Conservation (phyloP, 2,797 vertebrate species). For the Alca torda region DNA sequence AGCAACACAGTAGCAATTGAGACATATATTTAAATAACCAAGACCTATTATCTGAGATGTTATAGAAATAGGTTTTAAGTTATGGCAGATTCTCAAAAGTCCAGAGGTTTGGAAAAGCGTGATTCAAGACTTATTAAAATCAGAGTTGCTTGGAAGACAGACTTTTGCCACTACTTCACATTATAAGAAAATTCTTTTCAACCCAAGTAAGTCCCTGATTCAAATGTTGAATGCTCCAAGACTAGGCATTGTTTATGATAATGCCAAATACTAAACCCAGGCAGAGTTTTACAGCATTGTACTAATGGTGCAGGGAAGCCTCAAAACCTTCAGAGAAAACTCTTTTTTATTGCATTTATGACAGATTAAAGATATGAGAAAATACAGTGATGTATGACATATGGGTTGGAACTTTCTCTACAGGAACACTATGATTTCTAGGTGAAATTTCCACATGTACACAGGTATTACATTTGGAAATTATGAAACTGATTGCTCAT, state of each 20-base stretch:
- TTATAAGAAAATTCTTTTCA: background rate
- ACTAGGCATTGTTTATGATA: constrained; percentile 13
- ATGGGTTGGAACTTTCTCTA: background rate
- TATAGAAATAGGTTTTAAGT: background rate
- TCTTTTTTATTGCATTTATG: background rate
- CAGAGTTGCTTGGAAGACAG: background rate
- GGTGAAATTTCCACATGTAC: background rate
- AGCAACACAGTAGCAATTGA: background rate
- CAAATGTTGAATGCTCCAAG: background rate
- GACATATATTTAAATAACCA: background rate
- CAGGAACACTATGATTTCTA: background rate
- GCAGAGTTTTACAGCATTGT: background rate
- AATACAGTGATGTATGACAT: background rate
- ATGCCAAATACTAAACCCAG: background rate
- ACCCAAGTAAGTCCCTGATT: background rate
- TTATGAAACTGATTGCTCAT: background rate
- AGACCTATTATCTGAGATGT: background rate
- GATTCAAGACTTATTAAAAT: background rate
- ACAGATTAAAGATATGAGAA: constrained; percentile 22
- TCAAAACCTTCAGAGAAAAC: background rate
- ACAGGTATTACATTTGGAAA: background rate
- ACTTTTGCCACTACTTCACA: background rate
- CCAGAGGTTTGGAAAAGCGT: background rate
- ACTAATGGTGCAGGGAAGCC: background rate
- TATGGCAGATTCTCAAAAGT: background rate